These are phyloP conservation scores for Tryphoninae sp. DNA, from an alignment of 2,888 invertebrate genomes.

Conservation along the genomic window DNA sequence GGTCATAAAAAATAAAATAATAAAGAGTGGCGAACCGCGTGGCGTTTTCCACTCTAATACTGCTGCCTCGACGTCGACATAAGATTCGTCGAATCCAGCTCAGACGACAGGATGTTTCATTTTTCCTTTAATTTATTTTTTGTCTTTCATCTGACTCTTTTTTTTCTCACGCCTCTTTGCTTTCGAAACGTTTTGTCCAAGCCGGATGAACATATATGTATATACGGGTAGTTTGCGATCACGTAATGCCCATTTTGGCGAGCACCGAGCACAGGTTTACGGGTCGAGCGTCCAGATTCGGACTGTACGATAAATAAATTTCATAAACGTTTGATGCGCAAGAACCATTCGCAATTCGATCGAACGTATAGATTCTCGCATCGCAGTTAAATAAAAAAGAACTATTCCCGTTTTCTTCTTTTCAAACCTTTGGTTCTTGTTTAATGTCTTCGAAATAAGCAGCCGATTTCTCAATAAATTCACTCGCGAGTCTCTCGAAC, in stretches of 20 bases:
- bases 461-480: too few species aligned
- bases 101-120: constrained; percentile 57
- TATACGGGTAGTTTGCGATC: constrained; percentile 14
- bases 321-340: constrained; percentile 26
- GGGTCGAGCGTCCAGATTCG: constrained; percentile 4
- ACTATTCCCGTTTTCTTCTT: constrained; percentile 13
- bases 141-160: constrained; percentile 17
- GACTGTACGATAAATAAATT: constrained; percentile 23
- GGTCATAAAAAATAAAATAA: constrained; percentile 68
- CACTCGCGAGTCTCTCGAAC: too few species aligned
- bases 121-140: constrained; percentile 28
- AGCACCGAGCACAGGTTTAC: constrained; percentile 29
- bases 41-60: constrained; percentile 78
- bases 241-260: constrained; percentile 36
- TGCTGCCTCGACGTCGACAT: constrained; percentile 73
- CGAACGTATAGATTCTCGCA: constrained; percentile 16
- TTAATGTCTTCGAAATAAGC: not conserved
- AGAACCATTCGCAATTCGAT: constrained; percentile 16
- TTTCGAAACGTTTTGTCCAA: constrained; percentile 41
- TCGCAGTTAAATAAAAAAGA: not conserved
- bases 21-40: constrained; percentile 73
- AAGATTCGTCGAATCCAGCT: constrained; percentile 60
- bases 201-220: constrained; percentile 31
- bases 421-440: constrained; percentile 6
- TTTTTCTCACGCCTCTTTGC: constrained; percentile 2